Base-by-base conservation (phyloP, 2,888 invertebrate genomes). In the Herminia tarsipennalis region DNA sequence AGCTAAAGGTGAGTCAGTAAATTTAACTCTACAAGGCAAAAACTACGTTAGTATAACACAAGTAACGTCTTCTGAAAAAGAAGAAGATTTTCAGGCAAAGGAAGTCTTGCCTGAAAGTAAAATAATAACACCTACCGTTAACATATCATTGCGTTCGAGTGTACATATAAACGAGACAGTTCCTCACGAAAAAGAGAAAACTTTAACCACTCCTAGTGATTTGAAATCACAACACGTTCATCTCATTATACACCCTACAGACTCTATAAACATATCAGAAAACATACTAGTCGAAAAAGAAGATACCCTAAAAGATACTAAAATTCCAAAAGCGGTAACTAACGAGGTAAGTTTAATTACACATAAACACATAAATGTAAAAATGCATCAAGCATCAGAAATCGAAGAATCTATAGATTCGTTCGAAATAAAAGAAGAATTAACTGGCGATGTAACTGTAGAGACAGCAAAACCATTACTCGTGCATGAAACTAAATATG, bases 401-500 rank as follows among this genome's bases (percentile, higher is more conserved):
- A 40, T 53, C 8, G 85, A 78, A 70, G 57, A 66, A 28, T 48
- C 21, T 8, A 51, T 83, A 6, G 45, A 63, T 5, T 44, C 57
- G n/a, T 18, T 40, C 33, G 52, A 51, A 16, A 44, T 35, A 18
- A 35, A 41, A 9, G 73, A 65, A 38, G 52, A 69, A 46, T 66
- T 76, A 63, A 54, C 63, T 12, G 66, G 70, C 13, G 59, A 72
- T 21, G 29, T 79, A 30, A 61, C 35, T 18, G 30, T 82, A 49
- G 78, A 83, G 52, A 44, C 75, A 9, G 51, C 68, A 0, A 77
- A 70, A 57, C 65, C 84, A 10, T 44, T 86, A 29, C 44, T 66
- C 40, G 69, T 93, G 0, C 92, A 82, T 20, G 92, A 93, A 83
- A 76, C 91, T 18, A 82, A 87, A 46, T 70, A 80, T 29, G 89